Percentiles rank a stretch among this genome's conserved stretches.
phyloP scores from a whole-genome alignment of 2,888 invertebrate genomes.

The Odontothrips loti region DNA sequence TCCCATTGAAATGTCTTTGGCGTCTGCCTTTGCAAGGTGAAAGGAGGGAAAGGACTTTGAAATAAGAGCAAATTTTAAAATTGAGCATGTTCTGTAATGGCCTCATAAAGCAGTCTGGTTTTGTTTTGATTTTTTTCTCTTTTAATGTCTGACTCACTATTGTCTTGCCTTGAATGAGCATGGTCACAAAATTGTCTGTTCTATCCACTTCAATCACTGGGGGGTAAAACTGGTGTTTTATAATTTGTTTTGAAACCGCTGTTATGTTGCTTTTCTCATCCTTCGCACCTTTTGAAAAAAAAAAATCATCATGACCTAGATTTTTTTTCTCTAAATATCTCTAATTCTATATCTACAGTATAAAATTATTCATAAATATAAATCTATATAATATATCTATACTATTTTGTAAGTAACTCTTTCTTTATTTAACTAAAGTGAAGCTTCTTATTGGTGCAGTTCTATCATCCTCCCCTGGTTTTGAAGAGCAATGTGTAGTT shows the following conservation, averaged over 20 bases:
- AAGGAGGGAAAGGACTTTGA: too few relatives aligned
- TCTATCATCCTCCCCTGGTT: neutral
- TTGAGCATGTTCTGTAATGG: too few relatives aligned
- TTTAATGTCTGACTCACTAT: too few relatives aligned
- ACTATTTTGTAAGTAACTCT: slow-evolving; percentile 21
- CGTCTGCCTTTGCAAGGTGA: too few relatives aligned
- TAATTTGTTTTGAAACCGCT: neutral
- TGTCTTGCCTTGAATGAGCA: too few relatives aligned
- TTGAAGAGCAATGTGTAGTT: neutral
- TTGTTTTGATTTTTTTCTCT: too few relatives aligned
- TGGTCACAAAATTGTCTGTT: neutral
- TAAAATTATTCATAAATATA: neutral
- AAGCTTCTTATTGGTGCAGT: neutral
- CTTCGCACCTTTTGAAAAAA: neutral
- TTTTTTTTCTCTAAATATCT: slow-evolving; percentile 4
- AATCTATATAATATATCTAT: neutral
- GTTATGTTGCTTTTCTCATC: neutral
- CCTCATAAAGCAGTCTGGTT: too few relatives aligned
- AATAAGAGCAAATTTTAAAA: too few relatives aligned
- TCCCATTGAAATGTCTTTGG: too few relatives aligned
- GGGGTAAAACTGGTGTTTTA: neutral
- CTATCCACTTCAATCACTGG: neutral
- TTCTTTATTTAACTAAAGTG: neutral
- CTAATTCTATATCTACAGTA: neutral
- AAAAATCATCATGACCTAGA: neutral